Conservation (phyloP, 2,888 invertebrate species). For the Prionchulus punctatus region DNA sequence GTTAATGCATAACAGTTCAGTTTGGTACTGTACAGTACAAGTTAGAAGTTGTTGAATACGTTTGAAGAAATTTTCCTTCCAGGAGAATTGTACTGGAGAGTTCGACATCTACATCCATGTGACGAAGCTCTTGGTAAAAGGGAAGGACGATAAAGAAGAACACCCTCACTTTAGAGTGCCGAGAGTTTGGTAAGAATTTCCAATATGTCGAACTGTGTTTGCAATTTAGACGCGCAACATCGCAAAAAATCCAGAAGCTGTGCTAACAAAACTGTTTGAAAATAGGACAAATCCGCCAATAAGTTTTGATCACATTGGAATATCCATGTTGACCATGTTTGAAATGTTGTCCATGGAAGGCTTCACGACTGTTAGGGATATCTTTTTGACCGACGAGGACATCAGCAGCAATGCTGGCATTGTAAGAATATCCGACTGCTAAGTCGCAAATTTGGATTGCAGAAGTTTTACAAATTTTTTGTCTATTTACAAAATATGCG, state of each 20-base stretch:
- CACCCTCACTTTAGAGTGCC: slow-evolving; percentile 90
- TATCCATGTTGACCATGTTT: background rate
- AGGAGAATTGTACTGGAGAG: slow-evolving; percentile 80
- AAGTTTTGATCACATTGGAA: background rate
- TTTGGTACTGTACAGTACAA: too few species aligned
- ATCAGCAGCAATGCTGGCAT: background rate
- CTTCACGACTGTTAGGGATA: background rate
- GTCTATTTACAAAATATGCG: too few species aligned
- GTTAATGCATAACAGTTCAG: background rate
- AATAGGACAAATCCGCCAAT: background rate
- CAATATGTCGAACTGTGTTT: too few species aligned
- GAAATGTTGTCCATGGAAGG: background rate
- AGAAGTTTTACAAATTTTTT: too few species aligned
- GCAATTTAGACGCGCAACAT: too few species aligned
- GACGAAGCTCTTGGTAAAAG: slow-evolving; percentile 88
- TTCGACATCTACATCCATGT: slow-evolving; percentile 89
- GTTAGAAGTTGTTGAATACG: too few species aligned
- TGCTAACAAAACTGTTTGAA: too few species aligned
- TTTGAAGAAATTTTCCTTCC: slow-evolving; percentile 33
- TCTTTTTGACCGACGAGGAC: background rate
- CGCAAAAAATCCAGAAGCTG: too few species aligned
- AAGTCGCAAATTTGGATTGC: too few species aligned
- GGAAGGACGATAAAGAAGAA: slow-evolving; percentile 51
- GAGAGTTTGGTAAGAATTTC: slow-evolving; percentile 63
- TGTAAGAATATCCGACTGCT: too few species aligned